These are phyloP conservation scores for Phoxinus phoxinus DNA, from an alignment of 2,113 vertebrate genomes.

Conservation along the genomic window DNA sequence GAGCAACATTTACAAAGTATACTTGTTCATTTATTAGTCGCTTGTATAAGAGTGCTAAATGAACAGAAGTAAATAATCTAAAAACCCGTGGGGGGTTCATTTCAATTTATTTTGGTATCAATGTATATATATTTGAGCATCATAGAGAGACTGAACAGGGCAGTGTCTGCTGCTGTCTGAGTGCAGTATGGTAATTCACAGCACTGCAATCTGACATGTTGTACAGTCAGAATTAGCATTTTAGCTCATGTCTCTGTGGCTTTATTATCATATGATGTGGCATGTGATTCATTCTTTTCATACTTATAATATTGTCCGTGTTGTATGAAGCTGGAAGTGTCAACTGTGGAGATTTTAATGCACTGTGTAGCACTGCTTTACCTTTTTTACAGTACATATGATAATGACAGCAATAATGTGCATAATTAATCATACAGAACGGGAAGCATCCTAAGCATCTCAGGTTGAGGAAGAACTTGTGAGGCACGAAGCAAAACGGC, in stretches of 20 bases:
- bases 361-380: background rate
- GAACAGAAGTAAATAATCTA: background rate
- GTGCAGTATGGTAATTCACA: background rate
- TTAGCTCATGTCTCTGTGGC: background rate
- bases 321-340: background rate
- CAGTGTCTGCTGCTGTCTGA: background rate
- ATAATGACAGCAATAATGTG: background rate
- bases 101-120: background rate
- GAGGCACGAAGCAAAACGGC: background rate
- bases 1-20: no score
- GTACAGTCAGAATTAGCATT: conserved; percentile 4
- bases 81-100: background rate
- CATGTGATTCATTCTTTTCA: background rate
- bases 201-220: background rate
- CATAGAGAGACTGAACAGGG: background rate
- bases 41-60: background rate
- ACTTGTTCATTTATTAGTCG: no score
- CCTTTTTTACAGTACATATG: background rate
- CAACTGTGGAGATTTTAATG: background rate
- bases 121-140: background rate
- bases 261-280: background rate
- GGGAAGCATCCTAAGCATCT: background rate
- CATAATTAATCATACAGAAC: background rate
- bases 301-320: background rate
- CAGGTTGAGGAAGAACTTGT: background rate